These are phyloP conservation scores for Chitala chitala DNA, from an alignment of 2,113 vertebrate species.

Conservation along the genomic window DNA sequence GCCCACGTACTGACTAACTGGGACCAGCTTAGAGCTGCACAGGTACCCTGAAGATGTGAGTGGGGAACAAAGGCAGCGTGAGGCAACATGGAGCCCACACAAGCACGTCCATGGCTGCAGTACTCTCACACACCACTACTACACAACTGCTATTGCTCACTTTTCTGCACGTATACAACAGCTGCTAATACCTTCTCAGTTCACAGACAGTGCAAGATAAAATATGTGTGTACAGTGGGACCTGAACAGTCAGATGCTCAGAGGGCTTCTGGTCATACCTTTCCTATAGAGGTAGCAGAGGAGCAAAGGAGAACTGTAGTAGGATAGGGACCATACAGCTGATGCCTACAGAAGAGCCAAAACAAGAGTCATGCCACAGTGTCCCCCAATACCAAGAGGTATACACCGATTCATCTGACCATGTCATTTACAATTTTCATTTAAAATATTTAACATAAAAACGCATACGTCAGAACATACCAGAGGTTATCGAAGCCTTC, in stretches of 20 bases:
- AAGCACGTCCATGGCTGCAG: slow-evolving; percentile 20
- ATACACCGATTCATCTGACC: neutral
- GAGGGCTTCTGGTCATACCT: slow-evolving; percentile 57
- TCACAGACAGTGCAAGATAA: too few species aligned
- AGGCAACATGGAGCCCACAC: too few species aligned
- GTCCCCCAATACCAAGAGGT: neutral
- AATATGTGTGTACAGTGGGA: neutral
- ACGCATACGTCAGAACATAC: too few species aligned
- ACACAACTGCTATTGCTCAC: too few species aligned
- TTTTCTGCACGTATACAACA: too few species aligned
- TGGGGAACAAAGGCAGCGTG: too few species aligned
- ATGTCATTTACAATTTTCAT: neutral
- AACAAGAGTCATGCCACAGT: slow-evolving; percentile 15
- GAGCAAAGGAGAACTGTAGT: slow-evolving; percentile 81
- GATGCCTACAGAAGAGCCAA: slow-evolving; percentile 66
- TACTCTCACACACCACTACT: neutral
- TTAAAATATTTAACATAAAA: too few species aligned
- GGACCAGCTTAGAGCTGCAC: slow-evolving; percentile 76
- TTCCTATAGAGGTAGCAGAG: slow-evolving; percentile 85
- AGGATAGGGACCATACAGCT: slow-evolving; percentile 80
- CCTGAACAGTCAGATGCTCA: neutral
- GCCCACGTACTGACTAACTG: slow-evolving; percentile 75
- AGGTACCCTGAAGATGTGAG: slow-evolving; percentile 78
- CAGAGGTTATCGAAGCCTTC: too few species aligned
- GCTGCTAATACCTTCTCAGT: too few species aligned